Evolutionary conservation across 2,113 vertebrate genomes (phyloP), one percentile per base, ranked within the genome.

Genomic region (Pipra filicauda): DNA sequence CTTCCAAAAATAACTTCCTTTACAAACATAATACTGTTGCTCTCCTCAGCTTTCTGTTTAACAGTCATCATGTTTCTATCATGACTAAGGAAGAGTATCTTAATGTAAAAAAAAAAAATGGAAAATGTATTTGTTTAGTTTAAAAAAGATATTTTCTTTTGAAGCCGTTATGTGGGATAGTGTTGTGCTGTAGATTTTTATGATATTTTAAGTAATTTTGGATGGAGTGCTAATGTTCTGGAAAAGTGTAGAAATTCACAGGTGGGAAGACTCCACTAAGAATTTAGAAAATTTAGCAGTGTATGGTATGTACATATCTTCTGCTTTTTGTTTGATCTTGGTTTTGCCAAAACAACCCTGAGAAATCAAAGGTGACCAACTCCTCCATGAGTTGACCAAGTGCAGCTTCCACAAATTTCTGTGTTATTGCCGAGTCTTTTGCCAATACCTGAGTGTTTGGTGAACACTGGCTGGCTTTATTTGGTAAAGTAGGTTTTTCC

Each of bases 1-100:
- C 21, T 82, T 91, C 66, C 18, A 48, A 84, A 92, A 93, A 78
- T 84, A 92, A 55, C 43, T 73, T 88, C 67, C 66, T 96, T 95
- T 77, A 79, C 81, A 91, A 86, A 69, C 6, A 33, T 80, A 54
- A 75, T 79, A 30, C 43, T 21, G 21, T 48, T 22, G 46, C 28
- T 96, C 13, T 95, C 43, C 57, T 93, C 73, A 28, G 84, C 54
- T 89, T 73, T 96, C 72, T 86, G 46, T 71, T 93, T 80, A 69
- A 89, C 72, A 84, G 72, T 51, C 19, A 41, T 94, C 22, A 33
- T 88, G 75, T 62, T 70, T 70, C 33, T 59, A 17, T 81, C 84
- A 71, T 52, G 30, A 58, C 12, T 87, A 69, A 96, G 78, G 85
- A 86, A 78, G 30, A 15, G 28, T 75, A 69, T 49, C 48, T 78